Base-by-base conservation (phyloP, 2,888 invertebrate species). In the Ariolimax columbianus region DNA sequence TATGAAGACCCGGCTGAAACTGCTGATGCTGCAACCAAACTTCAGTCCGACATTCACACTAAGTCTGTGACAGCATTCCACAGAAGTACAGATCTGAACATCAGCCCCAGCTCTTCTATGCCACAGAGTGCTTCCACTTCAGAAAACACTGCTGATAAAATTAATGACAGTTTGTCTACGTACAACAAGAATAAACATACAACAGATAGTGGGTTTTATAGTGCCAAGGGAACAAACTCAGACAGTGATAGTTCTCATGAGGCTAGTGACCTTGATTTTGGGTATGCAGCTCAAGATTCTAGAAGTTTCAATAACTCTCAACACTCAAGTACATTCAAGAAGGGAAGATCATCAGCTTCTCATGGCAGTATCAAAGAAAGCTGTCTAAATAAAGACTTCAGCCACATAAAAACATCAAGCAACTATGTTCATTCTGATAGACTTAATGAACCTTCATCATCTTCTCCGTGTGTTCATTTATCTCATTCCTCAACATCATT, bases 131-230 rank as follows among this genome's bases (percentile, higher is more conserved):
- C 7, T 26, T 2, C 33, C 23, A 33, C 30, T 17, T 59, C 79
- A 40, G 40, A 40, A 33, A 11, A n/a, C 66, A 33, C 26, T 51
- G 38, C n/a, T 17, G 23, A 26, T 59, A 40, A 75, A 63, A 30
- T 77, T 4, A 17, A 30, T 36, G 75, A 82, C 43, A 47, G 79
- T 77, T 79, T 84, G 19, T 66, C 82, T 17, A 84, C 75, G 23
- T 82, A 73, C 72, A 85, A 83, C 36, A 83, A 84, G n/a, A 75
- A 86, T 55, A 88, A 87, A 55, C 80, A 87, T 63, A 88, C 88
- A 33, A 87, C 87, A 36, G 88, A 88, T 78, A 88, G 88, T 77
- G 88, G 88, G 4, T 88, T 87, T 75, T 86, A 87, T 84, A 88
- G 88, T 78, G 88, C 86, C 30, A 85, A 87, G 80, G 87, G 87